A percentile compares a stretch with the other conserved stretches of the same genome.
Evolutionary conservation across 2,888 invertebrate genomes (phyloP).

Genomic region (Lingula anatina): DNA sequence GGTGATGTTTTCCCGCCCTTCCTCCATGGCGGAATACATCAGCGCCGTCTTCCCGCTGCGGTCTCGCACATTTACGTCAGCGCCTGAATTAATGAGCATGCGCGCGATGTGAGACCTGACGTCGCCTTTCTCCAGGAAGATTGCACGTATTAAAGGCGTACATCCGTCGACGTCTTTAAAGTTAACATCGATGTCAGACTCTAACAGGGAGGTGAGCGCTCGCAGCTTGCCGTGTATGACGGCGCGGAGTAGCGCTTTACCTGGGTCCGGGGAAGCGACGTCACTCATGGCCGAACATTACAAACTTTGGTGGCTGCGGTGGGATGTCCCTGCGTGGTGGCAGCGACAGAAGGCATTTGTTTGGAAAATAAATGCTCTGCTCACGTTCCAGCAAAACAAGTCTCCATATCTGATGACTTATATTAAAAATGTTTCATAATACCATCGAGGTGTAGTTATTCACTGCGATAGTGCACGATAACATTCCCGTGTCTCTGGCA

Average conservation of each 20-base stretch:
- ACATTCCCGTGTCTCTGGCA: too few species aligned
- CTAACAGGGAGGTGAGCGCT: neutral
- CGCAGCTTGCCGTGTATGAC: neutral
- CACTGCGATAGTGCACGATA: too few species aligned
- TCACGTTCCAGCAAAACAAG: too few species aligned
- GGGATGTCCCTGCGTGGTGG: too few species aligned
- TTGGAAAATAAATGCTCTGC: too few species aligned
- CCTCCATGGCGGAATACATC: constrained; percentile 31
- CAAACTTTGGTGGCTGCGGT: too few species aligned
- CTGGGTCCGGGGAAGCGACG: too few species aligned
- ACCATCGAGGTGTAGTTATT: too few species aligned
- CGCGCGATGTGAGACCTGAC: constrained; percentile 27
- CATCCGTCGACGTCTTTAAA: constrained; percentile 16
- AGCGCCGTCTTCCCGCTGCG: constrained; percentile 24
- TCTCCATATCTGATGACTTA: too few species aligned
- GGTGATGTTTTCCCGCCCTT: constrained; percentile 23
- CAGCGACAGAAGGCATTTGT: too few species aligned
- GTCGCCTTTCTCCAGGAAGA: constrained; percentile 24
- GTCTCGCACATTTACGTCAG: constrained; percentile 29
- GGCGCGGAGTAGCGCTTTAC: neutral
- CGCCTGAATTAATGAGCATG: constrained; percentile 23
- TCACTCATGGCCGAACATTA: too few species aligned
- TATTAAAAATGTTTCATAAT: too few species aligned
- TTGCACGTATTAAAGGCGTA: constrained; percentile 28
- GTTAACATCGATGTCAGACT: constrained; percentile 7